These are phyloP conservation scores for Volucella zonaria DNA, from an alignment of 2,888 invertebrate genomes.

Conservation along the genomic window DNA sequence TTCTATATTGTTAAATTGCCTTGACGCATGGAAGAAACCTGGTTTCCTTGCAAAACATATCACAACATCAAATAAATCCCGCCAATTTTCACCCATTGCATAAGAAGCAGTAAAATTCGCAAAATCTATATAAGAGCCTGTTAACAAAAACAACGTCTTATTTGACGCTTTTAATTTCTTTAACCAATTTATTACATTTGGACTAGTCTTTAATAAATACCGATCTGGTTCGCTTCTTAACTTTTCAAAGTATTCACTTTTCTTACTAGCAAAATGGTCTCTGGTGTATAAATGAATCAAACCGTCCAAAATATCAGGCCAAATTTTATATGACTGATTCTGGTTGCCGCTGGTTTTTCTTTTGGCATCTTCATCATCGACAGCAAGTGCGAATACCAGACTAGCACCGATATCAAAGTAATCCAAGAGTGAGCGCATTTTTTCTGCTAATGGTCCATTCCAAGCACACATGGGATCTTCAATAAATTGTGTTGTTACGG, in stretches of 20 bases:
- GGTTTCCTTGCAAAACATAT: conserved; percentile 89
- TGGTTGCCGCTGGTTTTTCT: conserved; percentile 75
- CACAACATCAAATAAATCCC: conserved; percentile 85
- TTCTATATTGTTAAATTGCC: conserved; percentile 84
- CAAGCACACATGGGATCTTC: conserved; percentile 85
- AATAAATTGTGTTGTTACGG: conserved; percentile 83
- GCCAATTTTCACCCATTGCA: conserved; percentile 87
- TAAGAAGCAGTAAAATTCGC: conserved; percentile 86
- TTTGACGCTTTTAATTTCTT: conserved; percentile 83
- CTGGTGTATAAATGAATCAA: conserved; percentile 85
- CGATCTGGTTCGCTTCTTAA: conserved; percentile 84
- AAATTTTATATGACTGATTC: conserved; percentile 84
- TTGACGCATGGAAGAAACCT: conserved; percentile 86
- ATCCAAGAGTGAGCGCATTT: conserved; percentile 87
- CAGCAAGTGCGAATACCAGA: conserved; percentile 86
- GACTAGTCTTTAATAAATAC: conserved; percentile 85
- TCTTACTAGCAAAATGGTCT: conserved; percentile 84
- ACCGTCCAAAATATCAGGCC: conserved; percentile 86
- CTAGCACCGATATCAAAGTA: conserved; percentile 89
- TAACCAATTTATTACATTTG: conserved; percentile 85
- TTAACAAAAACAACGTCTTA: conserved; percentile 87
- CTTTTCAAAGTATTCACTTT: conserved; percentile 86
- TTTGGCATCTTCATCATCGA: conserved; percentile 85
- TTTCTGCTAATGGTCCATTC: conserved; percentile 85
- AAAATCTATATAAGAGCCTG: conserved; percentile 89